Evolutionary conservation across 2,888 invertebrate species (phyloP).

Genomic region (Mesoligia furuncula): DNA sequence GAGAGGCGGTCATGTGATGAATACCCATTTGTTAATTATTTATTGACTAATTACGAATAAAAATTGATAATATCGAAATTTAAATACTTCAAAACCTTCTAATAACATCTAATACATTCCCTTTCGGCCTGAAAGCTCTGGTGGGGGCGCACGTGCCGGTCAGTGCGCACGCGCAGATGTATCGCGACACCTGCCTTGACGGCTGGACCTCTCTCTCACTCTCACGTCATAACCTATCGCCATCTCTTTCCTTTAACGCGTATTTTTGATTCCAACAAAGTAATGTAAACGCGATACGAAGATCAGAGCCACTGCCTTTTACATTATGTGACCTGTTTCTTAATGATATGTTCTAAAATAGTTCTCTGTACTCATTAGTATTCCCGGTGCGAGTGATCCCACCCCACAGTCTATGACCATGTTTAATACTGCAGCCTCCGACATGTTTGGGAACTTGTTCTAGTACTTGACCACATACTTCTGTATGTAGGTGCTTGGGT

Average conservation of each 20-base stretch:
- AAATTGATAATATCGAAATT: background rate
- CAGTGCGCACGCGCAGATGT: constrained; percentile 88
- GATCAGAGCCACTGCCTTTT: constrained; percentile 82
- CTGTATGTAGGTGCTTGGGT: constrained; percentile 70
- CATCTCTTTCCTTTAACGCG: constrained; percentile 75
- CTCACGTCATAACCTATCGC: constrained; percentile 69
- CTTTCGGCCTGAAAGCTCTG: constrained; percentile 76
- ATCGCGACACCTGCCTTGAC: constrained; percentile 86
- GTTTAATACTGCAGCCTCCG: constrained; percentile 75
- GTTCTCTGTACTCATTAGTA: constrained; percentile 84
- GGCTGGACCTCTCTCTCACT: constrained; percentile 77
- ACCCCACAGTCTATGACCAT: constrained; percentile 80
- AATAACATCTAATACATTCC: constrained; percentile 48
- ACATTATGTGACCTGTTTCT: constrained; percentile 87
- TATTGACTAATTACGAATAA: background rate
- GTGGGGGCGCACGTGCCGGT: constrained; percentile 85
- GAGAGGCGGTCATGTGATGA: background rate
- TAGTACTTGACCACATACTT: constrained; percentile 68
- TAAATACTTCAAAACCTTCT: constrained; percentile 23
- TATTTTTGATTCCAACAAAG: constrained; percentile 85
- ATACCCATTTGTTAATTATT: background rate
- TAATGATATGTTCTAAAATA: constrained; percentile 86
- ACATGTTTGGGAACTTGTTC: constrained; percentile 81
- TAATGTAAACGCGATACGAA: constrained; percentile 74
- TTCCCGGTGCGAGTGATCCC: constrained; percentile 76